Evolutionary conservation across 2,888 invertebrate species (phyloP).

Genomic region (Dione vanillae): DNA sequence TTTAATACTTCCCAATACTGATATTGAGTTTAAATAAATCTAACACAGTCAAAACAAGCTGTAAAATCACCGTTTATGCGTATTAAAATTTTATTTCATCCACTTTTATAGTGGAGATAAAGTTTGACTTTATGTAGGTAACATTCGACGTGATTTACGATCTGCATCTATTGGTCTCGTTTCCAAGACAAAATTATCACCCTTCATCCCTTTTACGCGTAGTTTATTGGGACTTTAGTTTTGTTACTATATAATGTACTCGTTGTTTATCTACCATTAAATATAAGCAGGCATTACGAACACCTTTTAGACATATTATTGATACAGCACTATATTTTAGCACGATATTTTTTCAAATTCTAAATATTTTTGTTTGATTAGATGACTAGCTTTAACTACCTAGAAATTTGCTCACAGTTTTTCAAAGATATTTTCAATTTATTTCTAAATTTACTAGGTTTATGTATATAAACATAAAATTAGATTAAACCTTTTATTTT

Average conservation of each 20-base stretch:
- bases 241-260: constrained; percentile 6
- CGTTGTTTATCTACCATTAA: background rate
- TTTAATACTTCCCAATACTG: background rate
- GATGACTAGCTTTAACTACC: too few species aligned
- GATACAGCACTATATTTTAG: too few species aligned
- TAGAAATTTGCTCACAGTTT: too few species aligned
- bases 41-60: constrained; percentile 32
- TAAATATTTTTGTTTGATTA: too few species aligned
- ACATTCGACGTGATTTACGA: constrained; percentile 41
- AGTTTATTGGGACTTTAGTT: constrained; percentile 12
- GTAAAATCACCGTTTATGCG: constrained; percentile 39
- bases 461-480: too few species aligned
- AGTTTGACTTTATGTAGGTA: constrained; percentile 38
- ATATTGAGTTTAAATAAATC: constrained; percentile 35
- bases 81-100: constrained; percentile 39
- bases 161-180: constrained; percentile 4
- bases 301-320: background rate
- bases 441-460: too few species aligned
- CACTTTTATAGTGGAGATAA: constrained; percentile 42
- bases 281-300: background rate
- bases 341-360: too few species aligned
- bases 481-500: too few species aligned
- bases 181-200: constrained; percentile 12
- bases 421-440: too few species aligned
- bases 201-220: constrained; percentile 17